These are phyloP conservation scores for Alaudala cheleensis DNA, from an alignment of 2,113 vertebrate genomes.

Conservation along the genomic window DNA sequence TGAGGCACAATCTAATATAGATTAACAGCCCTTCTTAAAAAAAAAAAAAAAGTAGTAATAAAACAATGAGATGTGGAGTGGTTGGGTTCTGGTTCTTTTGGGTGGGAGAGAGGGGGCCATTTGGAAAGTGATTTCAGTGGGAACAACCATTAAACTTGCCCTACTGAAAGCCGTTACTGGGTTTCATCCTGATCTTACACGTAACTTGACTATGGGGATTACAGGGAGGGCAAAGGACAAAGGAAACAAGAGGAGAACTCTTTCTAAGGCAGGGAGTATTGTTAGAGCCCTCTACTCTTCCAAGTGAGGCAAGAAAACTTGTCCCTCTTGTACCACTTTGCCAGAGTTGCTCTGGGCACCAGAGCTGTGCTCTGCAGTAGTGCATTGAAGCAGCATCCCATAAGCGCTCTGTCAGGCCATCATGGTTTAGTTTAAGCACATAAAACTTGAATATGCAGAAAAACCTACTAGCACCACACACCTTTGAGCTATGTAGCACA, in stretches of 20 bases:
- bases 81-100: background rate
- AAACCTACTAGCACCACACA: background rate
- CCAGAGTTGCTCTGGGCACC: accelerated
- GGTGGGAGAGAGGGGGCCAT: background rate
- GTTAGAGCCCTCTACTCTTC: background rate
- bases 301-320: background rate
- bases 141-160: background rate
- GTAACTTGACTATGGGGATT: background rate
- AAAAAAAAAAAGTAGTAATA: background rate
- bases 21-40: background rate
- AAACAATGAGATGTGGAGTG: background rate
- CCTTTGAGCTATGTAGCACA: background rate
- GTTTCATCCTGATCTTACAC: background rate
- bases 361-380: background rate
- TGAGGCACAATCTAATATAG: background rate
- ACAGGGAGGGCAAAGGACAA: background rate
- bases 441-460: background rate
- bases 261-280: background rate
- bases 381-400: background rate
- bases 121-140: background rate
- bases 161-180: background rate
- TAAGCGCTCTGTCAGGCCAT: background rate
- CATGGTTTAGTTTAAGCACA: accelerated
- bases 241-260: background rate
- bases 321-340: background rate